Evolutionary conservation across 2,797 vertebrate species (phyloP), one percentile per base, ranked within the genome.

Genomic region (Spheniscus humboldti): DNA sequence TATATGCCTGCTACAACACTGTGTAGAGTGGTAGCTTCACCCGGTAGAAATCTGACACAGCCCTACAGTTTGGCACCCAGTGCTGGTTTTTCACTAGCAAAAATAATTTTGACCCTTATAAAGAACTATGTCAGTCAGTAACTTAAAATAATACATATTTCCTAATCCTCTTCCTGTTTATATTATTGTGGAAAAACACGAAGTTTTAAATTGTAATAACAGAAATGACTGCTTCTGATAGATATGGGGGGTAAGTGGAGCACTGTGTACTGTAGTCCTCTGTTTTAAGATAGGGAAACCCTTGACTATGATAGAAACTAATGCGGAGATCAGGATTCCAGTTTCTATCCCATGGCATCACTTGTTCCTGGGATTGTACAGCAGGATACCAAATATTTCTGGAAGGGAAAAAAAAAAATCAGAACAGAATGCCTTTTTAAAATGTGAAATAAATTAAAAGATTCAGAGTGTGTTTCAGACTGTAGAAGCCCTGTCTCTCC

Each of bases 181-280:
- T 48, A 37, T 67, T 59, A 6, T 19, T 69, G 12, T 28, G 28
- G 10, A 75, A 80, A 76, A 11, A 0, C 0, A 6, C 3, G 24
- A 59, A 17, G 7, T 35, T 76, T 80, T 83, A 18, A 52, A 4
- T 18, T 74, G 5, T 59, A 39, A 23, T 33, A 35, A 17, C 8
- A 47, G 31, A 78, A 82, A 35, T 37, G 5, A 16, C 22, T 67
- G 39, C 3, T 7, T 63, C 8, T 59, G 8, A 11, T 35, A 69
- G 6, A 20, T 41, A 67, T 5, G 9, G 33, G 9, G 33, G 4
- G 10, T 25, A 69, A 66, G 35, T 4, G 31, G 16, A 59, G 9
- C 15, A 18, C 16, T 47, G 23, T 5, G 10, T 37, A n/a, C 15
- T 7, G 3, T 1, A 62, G n/a, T 41, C 12, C 16, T 13, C 10